phyloP scores from a whole-genome alignment of 2,888 invertebrate genomes.

The Rotaria sp. region DNA sequence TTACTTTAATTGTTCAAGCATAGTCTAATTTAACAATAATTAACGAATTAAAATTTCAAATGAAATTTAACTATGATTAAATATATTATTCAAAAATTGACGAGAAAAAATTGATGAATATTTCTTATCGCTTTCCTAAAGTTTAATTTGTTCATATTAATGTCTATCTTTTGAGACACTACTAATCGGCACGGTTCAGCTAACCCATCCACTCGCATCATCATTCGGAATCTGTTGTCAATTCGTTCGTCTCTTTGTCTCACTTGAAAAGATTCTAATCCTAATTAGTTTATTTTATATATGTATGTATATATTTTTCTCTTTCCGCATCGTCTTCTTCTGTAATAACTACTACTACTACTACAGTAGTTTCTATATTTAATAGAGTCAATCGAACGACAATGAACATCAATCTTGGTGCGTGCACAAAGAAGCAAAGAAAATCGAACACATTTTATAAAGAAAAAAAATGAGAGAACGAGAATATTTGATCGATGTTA shows the following conservation, averaged over 20 bases:
- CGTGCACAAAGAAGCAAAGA: neutral
- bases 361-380: neutral
- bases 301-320: neutral
- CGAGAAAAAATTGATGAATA: no score
- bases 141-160: no score
- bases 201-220: neutral
- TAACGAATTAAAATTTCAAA: neutral
- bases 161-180: no score
- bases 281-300: neutral
- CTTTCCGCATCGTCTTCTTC: neutral
- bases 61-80: no score
- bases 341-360: no score
- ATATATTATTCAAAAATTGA: no score
- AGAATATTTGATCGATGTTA: conserved; percentile 13
- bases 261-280: neutral
- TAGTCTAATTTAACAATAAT: neutral
- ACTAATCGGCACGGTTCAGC: neutral
- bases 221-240: neutral
- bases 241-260: neutral
- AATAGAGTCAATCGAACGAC: neutral
- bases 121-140: no score
- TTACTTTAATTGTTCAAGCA: neutral
- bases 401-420: neutral
- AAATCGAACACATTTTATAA: neutral
- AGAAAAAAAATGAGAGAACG: neutral